Conservation (phyloP, 1,140 invertebrate genomes). For the Drosophila pandora region DNA sequence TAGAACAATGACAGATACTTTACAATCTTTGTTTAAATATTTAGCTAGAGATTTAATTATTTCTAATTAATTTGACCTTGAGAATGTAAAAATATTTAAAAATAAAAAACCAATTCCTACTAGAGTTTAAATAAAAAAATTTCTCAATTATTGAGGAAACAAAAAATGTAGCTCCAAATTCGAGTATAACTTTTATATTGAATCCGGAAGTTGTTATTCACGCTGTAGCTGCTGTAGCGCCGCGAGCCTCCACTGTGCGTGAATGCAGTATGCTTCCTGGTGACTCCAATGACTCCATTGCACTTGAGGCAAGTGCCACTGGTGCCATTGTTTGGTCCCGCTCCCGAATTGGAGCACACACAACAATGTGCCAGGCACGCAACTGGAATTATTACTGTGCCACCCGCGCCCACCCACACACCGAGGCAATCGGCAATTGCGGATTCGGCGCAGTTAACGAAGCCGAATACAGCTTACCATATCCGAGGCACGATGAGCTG, state of each 20-base stretch:
- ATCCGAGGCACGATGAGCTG: slow-evolving; percentile 14
- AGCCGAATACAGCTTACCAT: slow-evolving; percentile 35
- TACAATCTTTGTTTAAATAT: not conserved
- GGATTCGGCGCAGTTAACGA: slow-evolving; percentile 70
- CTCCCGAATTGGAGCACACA: slow-evolving; percentile 60
- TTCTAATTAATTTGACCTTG: not conserved
- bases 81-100: not conserved
- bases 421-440: slow-evolving; percentile 16
- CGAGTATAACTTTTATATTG: slow-evolving; percentile 18
- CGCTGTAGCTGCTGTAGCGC: slow-evolving; percentile 34
- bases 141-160: not conserved
- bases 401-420: slow-evolving; percentile 43
- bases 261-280: slow-evolving; percentile 53
- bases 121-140: not conserved
- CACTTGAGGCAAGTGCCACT: slow-evolving; percentile 65
- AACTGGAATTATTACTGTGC: slow-evolving; percentile 70
- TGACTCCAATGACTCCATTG: slow-evolving; percentile 37
- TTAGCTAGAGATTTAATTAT: not conserved
- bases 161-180: not conserved
- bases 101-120: not conserved
- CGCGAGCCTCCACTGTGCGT: slow-evolving; percentile 50
- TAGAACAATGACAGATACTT: not conserved
- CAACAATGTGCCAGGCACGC: slow-evolving; percentile 47
- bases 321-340: slow-evolving; percentile 53
- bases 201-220: slow-evolving; percentile 73